A percentile compares a stretch with the other conserved stretches of the same genome.
Evolutionary conservation across 2,113 vertebrate genomes (phyloP).

Genomic region (Tenrec ecaudatus): DNA sequence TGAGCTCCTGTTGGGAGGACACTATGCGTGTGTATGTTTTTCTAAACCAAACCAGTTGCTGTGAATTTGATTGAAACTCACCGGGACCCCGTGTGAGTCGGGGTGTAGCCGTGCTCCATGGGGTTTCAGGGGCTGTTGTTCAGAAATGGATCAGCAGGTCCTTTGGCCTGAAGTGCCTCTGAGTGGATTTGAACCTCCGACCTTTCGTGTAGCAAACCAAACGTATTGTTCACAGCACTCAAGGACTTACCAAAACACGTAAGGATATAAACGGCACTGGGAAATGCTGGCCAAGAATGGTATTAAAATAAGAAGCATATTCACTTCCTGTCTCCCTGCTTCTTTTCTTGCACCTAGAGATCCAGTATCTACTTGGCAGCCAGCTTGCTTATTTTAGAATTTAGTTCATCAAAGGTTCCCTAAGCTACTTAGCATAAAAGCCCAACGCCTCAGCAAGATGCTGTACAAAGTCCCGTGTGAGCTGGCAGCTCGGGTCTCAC

Average conservation of each 20-base stretch:
- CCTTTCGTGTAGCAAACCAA: not conserved
- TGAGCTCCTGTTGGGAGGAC: not conserved
- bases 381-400: not conserved
- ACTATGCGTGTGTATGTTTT: not conserved
- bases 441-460: not conserved
- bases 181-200: not conserved
- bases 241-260: not conserved
- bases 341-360: not conserved
- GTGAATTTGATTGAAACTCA: not conserved
- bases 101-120: not conserved
- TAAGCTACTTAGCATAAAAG: not conserved
- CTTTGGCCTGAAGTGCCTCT: not conserved
- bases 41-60: not conserved
- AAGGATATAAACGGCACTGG: not conserved
- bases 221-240: not conserved
- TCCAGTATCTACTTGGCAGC: not conserved
- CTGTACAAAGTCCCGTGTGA: fast-evolving
- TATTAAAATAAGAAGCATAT: not conserved
- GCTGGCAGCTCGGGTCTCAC: fast-evolving
- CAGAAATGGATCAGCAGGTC: not conserved
- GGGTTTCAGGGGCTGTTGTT: not conserved
- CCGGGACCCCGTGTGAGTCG: not conserved
- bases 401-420: not conserved
- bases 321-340: not conserved
- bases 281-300: not conserved